phyloP scores from a whole-genome alignment of 2,797 vertebrate species.

The Acanthurus lineatus region DNA sequence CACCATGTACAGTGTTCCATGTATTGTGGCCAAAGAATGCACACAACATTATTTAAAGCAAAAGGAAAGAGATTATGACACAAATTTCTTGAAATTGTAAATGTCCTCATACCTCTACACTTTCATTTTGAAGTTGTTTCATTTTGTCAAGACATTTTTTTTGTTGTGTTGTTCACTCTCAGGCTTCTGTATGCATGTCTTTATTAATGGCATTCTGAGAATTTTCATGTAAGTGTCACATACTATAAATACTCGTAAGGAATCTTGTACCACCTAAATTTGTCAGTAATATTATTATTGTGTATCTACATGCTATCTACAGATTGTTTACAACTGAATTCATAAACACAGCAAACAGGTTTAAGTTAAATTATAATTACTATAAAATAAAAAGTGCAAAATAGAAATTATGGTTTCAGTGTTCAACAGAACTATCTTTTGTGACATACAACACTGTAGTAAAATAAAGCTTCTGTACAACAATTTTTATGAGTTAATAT shows the following conservation, averaged over 20 bases:
- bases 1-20: slow-evolving; percentile 44
- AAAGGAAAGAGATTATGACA: not conserved
- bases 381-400: slow-evolving; percentile 45
- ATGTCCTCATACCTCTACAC: not conserved
- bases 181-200: slow-evolving; percentile 1
- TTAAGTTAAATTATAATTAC: slow-evolving; percentile 13
- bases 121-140: not conserved
- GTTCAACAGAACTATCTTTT: not conserved
- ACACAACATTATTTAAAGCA: not conserved
- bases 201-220: slow-evolving; percentile 20
- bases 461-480: slow-evolving; percentile 54
- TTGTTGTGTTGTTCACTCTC: slow-evolving; percentile 17
- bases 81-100: not conserved
- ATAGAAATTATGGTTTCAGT: not conserved
- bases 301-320: slow-evolving; percentile 67
- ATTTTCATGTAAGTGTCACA: slow-evolving; percentile 23
- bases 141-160: too few species aligned
- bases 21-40: slow-evolving; percentile 7
- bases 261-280: slow-evolving; percentile 36
- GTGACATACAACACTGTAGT: slow-evolving; percentile 47
- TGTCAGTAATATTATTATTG: slow-evolving; percentile 29
- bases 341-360: slow-evolving; percentile 12
- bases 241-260: slow-evolving; percentile 38
- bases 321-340: slow-evolving; percentile 30
- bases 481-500: not conserved